phyloP scores from a whole-genome alignment of 2,888 invertebrate genomes.

The Andrena trimmerana region DNA sequence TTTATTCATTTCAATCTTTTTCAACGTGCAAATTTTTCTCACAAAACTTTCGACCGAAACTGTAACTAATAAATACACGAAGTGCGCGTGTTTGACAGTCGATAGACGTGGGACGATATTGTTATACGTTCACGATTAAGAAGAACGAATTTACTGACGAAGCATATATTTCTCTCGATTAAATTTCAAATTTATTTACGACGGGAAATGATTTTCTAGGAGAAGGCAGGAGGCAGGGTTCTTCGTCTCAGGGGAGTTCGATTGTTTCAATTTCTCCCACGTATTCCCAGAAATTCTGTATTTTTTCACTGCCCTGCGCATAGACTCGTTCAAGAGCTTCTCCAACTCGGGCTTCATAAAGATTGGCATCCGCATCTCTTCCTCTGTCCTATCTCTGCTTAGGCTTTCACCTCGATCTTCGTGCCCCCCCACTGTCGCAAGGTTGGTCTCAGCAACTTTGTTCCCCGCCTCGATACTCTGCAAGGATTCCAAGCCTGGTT shows the following conservation, averaged over 20 bases:
- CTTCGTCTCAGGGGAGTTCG: no score
- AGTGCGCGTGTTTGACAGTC: slow-evolving; percentile 10
- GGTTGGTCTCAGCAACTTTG: slow-evolving; percentile 12
- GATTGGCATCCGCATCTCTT: slow-evolving; percentile 25
- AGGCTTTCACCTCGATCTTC: not conserved
- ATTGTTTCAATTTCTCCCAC: slow-evolving; percentile 49
- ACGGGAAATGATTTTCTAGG: not conserved
- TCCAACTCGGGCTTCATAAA: slow-evolving; percentile 64
- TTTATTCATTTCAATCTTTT: slow-evolving; percentile 25
- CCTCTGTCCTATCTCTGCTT: not conserved
- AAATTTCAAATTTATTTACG: not conserved
- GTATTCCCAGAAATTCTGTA: slow-evolving; percentile 50
- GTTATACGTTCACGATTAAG: slow-evolving; percentile 27
- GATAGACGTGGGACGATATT: slow-evolving; percentile 36
- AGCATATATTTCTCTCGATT: not conserved
- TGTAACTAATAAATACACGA: not conserved
- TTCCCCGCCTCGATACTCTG: slow-evolving; percentile 17
- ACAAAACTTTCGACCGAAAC: slow-evolving; percentile 7
- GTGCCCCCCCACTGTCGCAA: not conserved
- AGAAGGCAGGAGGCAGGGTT: not conserved
- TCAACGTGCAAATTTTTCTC: slow-evolving; percentile 32
- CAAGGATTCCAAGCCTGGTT: not conserved
- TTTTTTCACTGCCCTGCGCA: slow-evolving; percentile 62
- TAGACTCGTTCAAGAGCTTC: slow-evolving; percentile 64
- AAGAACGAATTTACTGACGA: not conserved